Evolutionary conservation across 2,797 vertebrate species (phyloP).

Genomic region (Melanotaenia maccullochi): DNA sequence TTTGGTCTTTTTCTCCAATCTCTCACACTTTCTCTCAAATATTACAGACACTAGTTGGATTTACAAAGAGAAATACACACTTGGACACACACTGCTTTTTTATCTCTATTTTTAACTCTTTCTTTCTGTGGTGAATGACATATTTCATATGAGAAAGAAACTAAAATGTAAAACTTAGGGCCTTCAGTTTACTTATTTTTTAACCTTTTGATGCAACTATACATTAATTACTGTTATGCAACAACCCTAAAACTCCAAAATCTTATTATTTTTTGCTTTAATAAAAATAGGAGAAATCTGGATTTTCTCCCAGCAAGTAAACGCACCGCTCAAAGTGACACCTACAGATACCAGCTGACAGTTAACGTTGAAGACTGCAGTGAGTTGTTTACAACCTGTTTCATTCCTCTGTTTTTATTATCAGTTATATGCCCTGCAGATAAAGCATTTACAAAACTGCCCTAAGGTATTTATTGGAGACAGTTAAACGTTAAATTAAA

Average conservation of each 20-base stretch:
- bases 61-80: conserved; percentile 26
- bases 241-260: neutral
- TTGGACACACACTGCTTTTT: conserved; percentile 8
- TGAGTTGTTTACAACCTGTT: neutral
- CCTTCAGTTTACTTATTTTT: neutral
- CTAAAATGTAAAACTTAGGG: conserved; percentile 14
- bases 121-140: neutral
- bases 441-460: too few species aligned
- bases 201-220: neutral
- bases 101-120: neutral
- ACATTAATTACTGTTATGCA: neutral
- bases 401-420: neutral
- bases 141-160: neutral
- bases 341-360: neutral
- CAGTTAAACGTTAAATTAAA: neutral
- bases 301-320: neutral
- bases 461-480: too few species aligned
- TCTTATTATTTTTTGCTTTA: too few species aligned
- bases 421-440: neutral
- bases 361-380: neutral
- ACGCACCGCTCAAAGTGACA: neutral
- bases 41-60: neutral
- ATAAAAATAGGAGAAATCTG: neutral
- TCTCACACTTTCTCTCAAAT: conserved; percentile 15
- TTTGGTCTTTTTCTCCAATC: conserved; percentile 35